A percentile compares a stretch with the other conserved stretches of the same genome.
These are phyloP conservation scores for Harpegnathos saltator DNA, from an alignment of 1,140 invertebrate genomes.

Conservation along the genomic window DNA sequence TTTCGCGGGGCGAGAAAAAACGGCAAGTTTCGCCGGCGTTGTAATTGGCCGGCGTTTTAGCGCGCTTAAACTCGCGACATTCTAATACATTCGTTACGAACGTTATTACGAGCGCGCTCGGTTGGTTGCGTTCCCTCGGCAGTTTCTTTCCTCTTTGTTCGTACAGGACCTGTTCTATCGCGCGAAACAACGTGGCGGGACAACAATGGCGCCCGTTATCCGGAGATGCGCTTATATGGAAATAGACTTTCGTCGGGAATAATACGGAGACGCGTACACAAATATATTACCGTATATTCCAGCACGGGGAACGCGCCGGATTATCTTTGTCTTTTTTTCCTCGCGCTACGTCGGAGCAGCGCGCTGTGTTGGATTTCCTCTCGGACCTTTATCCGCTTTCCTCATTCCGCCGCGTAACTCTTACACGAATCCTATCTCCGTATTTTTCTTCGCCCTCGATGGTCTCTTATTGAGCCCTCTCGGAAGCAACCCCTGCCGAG, in stretches of 20 bases:
- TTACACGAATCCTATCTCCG: conserved; percentile 68
- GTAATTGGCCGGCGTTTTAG: background rate
- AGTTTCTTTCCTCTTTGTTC: too few relatives aligned
- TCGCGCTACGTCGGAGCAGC: conserved; percentile 23
- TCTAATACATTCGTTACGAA: background rate
- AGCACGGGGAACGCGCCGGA: conserved; percentile 29
- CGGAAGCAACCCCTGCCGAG: conserved; percentile 42
- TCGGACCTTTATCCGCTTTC: conserved; percentile 67
- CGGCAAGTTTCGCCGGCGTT: too few relatives aligned
- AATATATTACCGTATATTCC: background rate
- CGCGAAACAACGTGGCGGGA: background rate
- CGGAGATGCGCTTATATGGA: background rate
- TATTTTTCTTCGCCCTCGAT: conserved; percentile 63
- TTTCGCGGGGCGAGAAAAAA: too few relatives aligned
- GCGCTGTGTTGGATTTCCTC: conserved; percentile 63
- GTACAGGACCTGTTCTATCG: too few relatives aligned
- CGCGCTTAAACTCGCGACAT: background rate
- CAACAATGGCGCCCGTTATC: background rate
- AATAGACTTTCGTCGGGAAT: background rate
- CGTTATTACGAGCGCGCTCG: background rate
- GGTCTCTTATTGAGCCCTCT: conserved; percentile 56
- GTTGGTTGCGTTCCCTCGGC: too few relatives aligned
- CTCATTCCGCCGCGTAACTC: conserved; percentile 66
- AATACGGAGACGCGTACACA: background rate
- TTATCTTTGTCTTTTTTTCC: conserved; percentile 65